A percentile compares a stretch with the other conserved stretches of the same genome.
phyloP scores from a whole-genome alignment of 1,140 invertebrate genomes.

The Pissodes strobi region DNA sequence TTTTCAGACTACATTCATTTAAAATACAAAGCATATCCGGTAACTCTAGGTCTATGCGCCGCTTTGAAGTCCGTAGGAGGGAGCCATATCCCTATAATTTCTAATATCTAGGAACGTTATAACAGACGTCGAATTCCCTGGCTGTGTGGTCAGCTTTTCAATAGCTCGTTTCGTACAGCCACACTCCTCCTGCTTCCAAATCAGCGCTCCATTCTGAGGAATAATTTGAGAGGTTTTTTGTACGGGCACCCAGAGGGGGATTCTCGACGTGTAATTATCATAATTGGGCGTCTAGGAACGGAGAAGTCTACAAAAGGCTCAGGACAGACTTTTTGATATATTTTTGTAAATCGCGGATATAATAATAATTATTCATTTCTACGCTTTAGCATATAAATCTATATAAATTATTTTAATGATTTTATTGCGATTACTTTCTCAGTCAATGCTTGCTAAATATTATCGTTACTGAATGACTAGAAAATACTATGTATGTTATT shows the following conservation, averaged over 20 bases:
- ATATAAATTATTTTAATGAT: too few species aligned
- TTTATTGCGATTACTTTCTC: too few species aligned
- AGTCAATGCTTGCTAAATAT: too few species aligned
- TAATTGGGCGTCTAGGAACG: background rate
- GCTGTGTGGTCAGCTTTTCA: conserved; percentile 22
- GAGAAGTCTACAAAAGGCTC: too few species aligned
- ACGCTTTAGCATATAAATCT: too few species aligned
- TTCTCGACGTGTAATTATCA: background rate
- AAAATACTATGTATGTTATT: too few species aligned
- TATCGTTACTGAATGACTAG: too few species aligned
- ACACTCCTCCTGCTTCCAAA: conserved; percentile 5
- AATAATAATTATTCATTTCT: too few species aligned
- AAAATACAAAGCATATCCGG: conserved; percentile 20
- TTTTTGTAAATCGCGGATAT: too few species aligned
- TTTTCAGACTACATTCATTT: conserved; percentile 1
- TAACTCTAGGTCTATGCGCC: conserved; percentile 14
- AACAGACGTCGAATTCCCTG: conserved; percentile 2
- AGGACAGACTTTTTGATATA: too few species aligned
- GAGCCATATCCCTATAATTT: conserved; percentile 2
- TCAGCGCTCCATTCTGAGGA: conserved; percentile 9
- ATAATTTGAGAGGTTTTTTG: conserved; percentile 12
- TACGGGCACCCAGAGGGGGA: background rate
- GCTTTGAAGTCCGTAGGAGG: conserved; percentile 20
- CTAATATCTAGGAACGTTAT: conserved; percentile 10
- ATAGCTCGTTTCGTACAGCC: conserved; percentile 6